phyloP scores from a whole-genome alignment of 1,140 invertebrate genomes.

The Drosophila aff. region DNA sequence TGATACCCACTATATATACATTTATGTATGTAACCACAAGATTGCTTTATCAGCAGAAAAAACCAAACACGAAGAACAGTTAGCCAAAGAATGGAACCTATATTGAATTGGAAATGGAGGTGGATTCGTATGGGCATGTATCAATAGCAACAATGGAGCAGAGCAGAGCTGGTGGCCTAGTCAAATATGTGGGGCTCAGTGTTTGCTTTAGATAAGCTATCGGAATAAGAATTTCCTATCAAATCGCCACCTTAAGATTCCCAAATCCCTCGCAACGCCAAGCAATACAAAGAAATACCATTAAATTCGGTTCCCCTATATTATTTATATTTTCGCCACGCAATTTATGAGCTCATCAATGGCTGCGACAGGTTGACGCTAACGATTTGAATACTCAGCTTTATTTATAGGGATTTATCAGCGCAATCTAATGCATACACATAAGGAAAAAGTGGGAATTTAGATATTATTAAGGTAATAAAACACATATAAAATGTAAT shows the following conservation, averaged over 20 bases:
- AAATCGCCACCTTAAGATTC: neutral
- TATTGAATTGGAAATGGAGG: constrained; percentile 41
- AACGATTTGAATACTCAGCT: constrained; percentile 37
- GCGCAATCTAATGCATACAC: constrained; percentile 23
- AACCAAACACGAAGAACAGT: constrained; percentile 30
- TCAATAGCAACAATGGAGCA: constrained; percentile 37
- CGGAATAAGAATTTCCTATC: constrained; percentile 11
- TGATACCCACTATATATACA: neutral
- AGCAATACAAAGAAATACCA: constrained; percentile 33
- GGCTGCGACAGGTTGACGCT: constrained; percentile 27
- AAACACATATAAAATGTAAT: too few relatives aligned
- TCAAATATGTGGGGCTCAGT: constrained; percentile 13
- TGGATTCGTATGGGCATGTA: constrained; percentile 3
- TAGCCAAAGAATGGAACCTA: constrained; percentile 26
- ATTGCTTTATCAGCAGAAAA: constrained; percentile 66
- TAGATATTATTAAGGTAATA: too few relatives aligned
- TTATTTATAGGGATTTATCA: constrained; percentile 41
- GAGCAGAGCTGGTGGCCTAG: constrained; percentile 24
- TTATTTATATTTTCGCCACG: constrained; percentile 38
- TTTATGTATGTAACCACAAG: constrained; percentile 30
- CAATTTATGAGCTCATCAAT: constrained; percentile 59
- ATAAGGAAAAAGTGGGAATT: neutral
- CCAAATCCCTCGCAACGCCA: constrained; percentile 6
- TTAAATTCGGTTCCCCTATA: constrained; percentile 8
- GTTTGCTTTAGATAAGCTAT: constrained; percentile 68